Conservation (phyloP, 2,797 vertebrate species). For the Karalla daura region DNA sequence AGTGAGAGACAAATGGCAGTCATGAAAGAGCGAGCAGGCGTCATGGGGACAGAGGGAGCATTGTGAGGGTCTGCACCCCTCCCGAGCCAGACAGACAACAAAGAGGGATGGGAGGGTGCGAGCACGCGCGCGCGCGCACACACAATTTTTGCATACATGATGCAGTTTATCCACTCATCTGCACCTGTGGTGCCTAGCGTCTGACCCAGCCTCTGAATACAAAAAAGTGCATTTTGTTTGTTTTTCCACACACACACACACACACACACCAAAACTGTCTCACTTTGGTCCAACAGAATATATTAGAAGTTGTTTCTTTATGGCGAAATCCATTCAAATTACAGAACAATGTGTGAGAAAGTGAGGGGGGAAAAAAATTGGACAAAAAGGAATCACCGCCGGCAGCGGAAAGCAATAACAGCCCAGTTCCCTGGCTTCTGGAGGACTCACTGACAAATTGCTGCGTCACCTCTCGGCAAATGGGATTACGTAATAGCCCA, state of each 20-base stretch:
- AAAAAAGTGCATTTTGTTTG: constrained; percentile 1
- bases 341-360: background rate
- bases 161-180: constrained; percentile 53
- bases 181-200: constrained; percentile 36
- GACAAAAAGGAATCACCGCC: background rate
- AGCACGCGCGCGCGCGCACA: background rate
- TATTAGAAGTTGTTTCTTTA: background rate
- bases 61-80: constrained; percentile 68
- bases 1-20: constrained; percentile 32
- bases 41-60: constrained; percentile 67
- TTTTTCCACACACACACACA: background rate
- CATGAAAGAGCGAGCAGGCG: constrained; percentile 54
- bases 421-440: background rate
- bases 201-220: constrained; percentile 20
- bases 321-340: background rate
- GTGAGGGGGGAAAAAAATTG: background rate
- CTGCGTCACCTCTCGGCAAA: constrained; percentile 44
- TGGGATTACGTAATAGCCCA: constrained; percentile 27
- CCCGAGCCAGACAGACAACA: constrained; percentile 65
- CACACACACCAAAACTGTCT: background rate
- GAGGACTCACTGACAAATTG: constrained; percentile 11
- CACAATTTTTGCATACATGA: constrained; percentile 25
- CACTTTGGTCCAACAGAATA: background rate
- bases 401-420: constrained; percentile 1
- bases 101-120: constrained; percentile 57